phyloP scores from a whole-genome alignment of 2,113 vertebrate genomes.

The Psittacus erithacus region DNA sequence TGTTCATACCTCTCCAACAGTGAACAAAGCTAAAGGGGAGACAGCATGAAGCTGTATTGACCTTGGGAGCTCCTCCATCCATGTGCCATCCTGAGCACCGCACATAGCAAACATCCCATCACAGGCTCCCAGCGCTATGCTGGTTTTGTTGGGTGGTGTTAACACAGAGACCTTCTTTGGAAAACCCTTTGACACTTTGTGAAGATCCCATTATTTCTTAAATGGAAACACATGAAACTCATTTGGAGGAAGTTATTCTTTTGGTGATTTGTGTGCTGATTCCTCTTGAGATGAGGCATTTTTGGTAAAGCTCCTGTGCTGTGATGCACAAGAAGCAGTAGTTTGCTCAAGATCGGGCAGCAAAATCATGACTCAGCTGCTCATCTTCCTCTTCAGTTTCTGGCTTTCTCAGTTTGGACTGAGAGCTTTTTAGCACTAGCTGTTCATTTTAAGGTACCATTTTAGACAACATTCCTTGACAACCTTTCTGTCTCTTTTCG shows the following conservation, averaged over 20 bases:
- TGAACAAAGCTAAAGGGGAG: background rate
- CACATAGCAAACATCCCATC: fast-evolving
- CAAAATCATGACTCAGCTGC: background rate
- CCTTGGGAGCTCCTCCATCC: background rate
- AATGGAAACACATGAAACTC: background rate
- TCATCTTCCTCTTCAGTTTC: background rate
- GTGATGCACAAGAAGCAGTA: background rate
- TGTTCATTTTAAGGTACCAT: background rate
- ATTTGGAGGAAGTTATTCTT: background rate
- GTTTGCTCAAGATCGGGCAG: background rate
- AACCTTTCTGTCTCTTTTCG: background rate
- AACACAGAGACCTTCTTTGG: background rate
- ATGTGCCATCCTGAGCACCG: background rate
- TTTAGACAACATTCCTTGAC: background rate
- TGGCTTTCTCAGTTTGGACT: background rate
- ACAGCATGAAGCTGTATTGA: background rate
- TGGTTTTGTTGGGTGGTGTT: background rate
- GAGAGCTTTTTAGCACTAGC: background rate
- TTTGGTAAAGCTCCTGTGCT: background rate
- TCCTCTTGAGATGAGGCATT: background rate
- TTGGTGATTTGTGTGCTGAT: background rate
- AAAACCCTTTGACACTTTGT: background rate
- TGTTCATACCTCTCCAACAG: background rate
- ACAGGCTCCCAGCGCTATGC: fast-evolving
- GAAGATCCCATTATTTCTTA: background rate